These are phyloP conservation scores for Melinaea marsaeus DNA, from an alignment of 2,888 invertebrate genomes.

Conservation along the genomic window DNA sequence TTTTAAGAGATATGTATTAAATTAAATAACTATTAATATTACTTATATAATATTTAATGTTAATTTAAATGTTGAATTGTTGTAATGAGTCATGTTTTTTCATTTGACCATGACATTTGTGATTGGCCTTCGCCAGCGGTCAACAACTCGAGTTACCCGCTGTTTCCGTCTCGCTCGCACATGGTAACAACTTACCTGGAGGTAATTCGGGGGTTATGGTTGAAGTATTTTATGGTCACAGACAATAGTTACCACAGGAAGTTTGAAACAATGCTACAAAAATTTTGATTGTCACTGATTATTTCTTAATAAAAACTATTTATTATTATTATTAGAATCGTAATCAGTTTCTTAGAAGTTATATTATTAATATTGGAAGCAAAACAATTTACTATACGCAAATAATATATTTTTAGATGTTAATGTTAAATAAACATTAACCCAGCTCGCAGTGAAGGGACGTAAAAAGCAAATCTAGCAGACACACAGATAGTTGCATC, in stretches of 20 bases:
- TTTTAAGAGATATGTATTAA: conserved; percentile 14
- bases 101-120: conserved; percentile 75
- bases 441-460: too few species aligned
- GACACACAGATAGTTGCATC: too few species aligned
- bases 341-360: too few species aligned
- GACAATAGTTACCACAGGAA: conserved; percentile 19
- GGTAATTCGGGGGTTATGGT: conserved; percentile 6
- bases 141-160: conserved; percentile 69
- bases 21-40: background rate
- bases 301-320: background rate
- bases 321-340: too few species aligned
- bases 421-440: too few species aligned
- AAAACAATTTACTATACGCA: background rate
- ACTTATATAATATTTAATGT: background rate
- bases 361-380: too few species aligned
- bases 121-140: conserved; percentile 76
- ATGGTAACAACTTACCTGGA: conserved; percentile 31
- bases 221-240: conserved; percentile 1
- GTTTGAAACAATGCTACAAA: conserved; percentile 14
- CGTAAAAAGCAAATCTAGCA: too few species aligned
- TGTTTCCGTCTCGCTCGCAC: conserved; percentile 47
- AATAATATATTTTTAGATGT: too few species aligned
- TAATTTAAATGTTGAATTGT: too few species aligned
- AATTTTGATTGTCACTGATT: conserved; percentile 10
- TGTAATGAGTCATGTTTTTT: conserved; percentile 64